These are phyloP conservation scores for Habroteleia sp. DNA, from an alignment of 2,888 invertebrate genomes.

Conservation along the genomic window DNA sequence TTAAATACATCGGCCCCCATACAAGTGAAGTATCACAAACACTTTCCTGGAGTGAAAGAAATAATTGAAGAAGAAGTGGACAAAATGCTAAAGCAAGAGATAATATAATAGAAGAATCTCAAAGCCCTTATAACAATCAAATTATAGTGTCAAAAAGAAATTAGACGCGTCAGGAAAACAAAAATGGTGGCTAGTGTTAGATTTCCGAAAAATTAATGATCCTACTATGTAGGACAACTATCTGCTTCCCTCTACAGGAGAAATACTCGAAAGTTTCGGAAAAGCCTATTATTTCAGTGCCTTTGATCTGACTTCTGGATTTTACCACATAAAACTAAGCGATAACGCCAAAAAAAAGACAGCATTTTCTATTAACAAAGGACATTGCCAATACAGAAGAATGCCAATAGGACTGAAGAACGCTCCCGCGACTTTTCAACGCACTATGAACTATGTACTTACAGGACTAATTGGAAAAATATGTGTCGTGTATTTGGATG, in stretches of 20 bases:
- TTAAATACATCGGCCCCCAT: neutral
- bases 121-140: no score
- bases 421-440: conserved; percentile 4
- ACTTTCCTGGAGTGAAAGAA: neutral
- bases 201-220: conserved; percentile 10
- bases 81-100: conserved; percentile 2
- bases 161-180: no score
- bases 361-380: conserved; percentile 4
- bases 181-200: conserved; percentile 1
- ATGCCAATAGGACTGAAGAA: conserved; percentile 9
- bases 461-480: neutral
- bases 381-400: conserved; percentile 5
- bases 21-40: neutral
- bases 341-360: neutral
- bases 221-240: neutral
- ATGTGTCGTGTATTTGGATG: conserved; percentile 1
- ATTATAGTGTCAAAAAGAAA: no score
- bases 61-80: conserved; percentile 3
- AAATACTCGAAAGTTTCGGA: neutral
- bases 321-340: neutral
- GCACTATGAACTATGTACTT: neutral
- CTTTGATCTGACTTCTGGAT: neutral
- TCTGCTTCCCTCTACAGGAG: neutral
- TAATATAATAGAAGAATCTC: no score
- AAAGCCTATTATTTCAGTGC: neutral